Percentiles rank a stretch among this genome's conserved stretches.
Conservation (phyloP, 2,888 invertebrate genomes). For the Brenthis daphne region DNA sequence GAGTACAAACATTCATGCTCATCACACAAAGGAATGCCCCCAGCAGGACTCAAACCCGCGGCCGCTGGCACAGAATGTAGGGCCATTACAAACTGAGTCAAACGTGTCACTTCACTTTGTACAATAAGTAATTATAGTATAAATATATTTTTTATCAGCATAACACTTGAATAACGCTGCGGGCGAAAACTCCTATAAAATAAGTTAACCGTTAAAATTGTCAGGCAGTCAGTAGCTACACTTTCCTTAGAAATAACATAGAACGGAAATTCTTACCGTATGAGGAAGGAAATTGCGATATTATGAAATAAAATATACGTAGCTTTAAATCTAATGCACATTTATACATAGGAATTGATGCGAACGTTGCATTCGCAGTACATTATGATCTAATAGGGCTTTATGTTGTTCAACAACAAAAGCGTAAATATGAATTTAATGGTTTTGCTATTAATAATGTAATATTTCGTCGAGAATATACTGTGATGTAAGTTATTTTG, state of each 20-base stretch:
- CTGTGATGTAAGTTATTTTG: conserved; percentile 5
- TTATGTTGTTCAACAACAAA: neutral
- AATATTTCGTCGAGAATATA: neutral
- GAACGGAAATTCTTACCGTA: neutral
- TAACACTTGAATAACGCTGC: too few species aligned
- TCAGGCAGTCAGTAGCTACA: too few species aligned
- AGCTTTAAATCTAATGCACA: neutral
- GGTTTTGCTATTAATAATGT: conserved; percentile 11
- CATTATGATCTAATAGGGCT: conserved; percentile 8
- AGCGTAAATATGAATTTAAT: conserved; percentile 14
- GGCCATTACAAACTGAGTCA: too few species aligned
- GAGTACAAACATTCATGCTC: too few species aligned
- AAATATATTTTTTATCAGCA: too few species aligned
- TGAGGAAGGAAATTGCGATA: neutral
- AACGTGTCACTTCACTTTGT: too few species aligned
- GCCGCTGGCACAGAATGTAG: too few species aligned
- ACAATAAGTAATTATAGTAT: too few species aligned
- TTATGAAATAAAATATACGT: conserved; percentile 3
- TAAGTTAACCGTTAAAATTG: too few species aligned
- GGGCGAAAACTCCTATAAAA: too few species aligned
- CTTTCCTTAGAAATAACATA: neutral
- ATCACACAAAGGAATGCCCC: too few species aligned
- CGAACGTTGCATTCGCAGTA: conserved; percentile 8
- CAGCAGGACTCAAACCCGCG: too few species aligned
- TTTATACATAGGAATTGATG: conserved; percentile 8